phyloP scores from a whole-genome alignment of 2,888 invertebrate genomes.

The Drosophila eohydei region DNA sequence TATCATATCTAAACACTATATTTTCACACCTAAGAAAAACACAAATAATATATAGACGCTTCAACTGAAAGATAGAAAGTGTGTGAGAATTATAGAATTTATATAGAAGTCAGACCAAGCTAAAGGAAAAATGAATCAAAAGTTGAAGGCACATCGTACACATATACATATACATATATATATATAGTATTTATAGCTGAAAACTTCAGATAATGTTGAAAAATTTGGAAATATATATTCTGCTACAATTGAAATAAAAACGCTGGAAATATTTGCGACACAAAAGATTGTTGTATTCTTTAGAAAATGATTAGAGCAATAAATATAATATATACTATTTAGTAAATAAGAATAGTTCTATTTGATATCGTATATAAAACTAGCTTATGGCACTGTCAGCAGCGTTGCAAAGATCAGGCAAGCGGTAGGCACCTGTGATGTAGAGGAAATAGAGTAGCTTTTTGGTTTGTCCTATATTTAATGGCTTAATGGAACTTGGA shows the following conservation, averaged over 20 bases:
- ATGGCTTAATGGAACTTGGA: not conserved
- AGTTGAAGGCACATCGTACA: conserved; percentile 17
- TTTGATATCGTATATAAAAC: not conserved
- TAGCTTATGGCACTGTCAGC: conserved; percentile 56
- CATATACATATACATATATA: conserved; percentile 32
- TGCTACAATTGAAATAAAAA: conserved; percentile 65
- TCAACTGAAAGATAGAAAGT: not conserved
- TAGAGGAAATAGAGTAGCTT: conserved; percentile 49
- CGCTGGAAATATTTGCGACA: conserved; percentile 38
- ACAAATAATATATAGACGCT: not conserved
- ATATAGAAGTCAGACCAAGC: conserved; percentile 40
- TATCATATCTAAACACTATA: conserved; percentile 31
- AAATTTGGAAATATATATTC: conserved; percentile 68
- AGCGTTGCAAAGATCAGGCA: conserved; percentile 40
- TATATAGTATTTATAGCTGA: conserved; percentile 41
- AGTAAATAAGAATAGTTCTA: not conserved
- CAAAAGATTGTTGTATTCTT: conserved; percentile 27
- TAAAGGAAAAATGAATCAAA: conserved; percentile 10
- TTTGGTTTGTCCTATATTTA: conserved; percentile 2
- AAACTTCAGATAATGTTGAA: conserved; percentile 42
- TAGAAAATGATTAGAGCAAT: conserved; percentile 7
- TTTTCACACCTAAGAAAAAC: conserved; percentile 12
- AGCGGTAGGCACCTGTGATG: conserved; percentile 41
- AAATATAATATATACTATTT: not conserved
- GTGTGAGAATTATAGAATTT: conserved; percentile 12